Conservation (phyloP, 2,888 invertebrate genomes). For the Lasiommata megera region DNA sequence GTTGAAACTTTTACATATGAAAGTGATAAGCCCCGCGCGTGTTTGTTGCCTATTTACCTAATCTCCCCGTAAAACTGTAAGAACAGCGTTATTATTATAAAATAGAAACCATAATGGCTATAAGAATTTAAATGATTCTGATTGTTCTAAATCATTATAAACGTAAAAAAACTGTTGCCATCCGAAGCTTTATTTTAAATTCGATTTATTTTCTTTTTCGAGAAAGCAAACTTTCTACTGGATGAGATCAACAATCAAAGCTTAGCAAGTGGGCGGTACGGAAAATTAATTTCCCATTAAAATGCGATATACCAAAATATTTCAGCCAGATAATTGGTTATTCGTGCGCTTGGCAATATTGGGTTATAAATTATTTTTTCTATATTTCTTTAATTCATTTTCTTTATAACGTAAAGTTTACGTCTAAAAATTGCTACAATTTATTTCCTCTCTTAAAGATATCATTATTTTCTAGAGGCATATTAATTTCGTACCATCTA, state of each 20-base stretch:
- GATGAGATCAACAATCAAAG: neutral
- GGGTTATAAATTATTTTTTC: neutral
- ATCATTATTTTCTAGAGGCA: too few relatives aligned
- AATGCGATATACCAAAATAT: neutral
- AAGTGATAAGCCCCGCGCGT: neutral
- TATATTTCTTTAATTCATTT: constrained; percentile 1
- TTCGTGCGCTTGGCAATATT: neutral
- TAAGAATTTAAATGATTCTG: too few relatives aligned
- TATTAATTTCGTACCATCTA: too few relatives aligned
- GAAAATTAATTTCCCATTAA: constrained; percentile 11
- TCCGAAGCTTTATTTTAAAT: neutral
- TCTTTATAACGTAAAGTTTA: neutral
- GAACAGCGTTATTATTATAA: too few relatives aligned
- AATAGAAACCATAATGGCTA: too few relatives aligned
- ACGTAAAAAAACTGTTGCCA: neutral
- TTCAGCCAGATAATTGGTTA: neutral
- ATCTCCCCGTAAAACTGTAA: neutral
- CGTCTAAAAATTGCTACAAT: neutral
- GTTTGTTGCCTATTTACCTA: neutral
- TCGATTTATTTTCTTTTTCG: too few relatives aligned
- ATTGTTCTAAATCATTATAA: too few relatives aligned
- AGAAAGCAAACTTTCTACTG: constrained; percentile 7
- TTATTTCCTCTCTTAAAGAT: neutral
- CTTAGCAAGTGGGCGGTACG: constrained; percentile 4
- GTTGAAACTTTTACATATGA: constrained; percentile 10